Conservation (phyloP, 2,113 vertebrate genomes). For the Amazona vittata region DNA sequence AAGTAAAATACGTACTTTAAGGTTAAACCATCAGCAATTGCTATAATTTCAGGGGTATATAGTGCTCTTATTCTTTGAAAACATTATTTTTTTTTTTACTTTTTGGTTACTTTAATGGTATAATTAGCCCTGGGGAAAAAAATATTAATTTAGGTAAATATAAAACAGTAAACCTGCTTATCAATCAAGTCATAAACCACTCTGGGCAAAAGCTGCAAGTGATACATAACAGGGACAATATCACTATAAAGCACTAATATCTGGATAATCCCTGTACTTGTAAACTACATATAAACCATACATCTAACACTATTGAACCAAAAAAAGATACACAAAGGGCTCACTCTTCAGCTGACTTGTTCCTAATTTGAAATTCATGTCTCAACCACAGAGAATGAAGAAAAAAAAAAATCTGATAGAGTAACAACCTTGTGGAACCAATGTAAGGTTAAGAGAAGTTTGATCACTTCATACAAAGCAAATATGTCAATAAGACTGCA, state of each 20-base stretch:
- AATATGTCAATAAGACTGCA: neutral
- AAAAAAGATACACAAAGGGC: neutral
- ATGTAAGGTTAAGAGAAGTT: neutral
- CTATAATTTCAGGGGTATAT: accelerated
- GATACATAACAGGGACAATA: neutral
- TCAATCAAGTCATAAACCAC: neutral
- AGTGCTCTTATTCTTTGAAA: neutral
- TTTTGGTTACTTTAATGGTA: neutral
- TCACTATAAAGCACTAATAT: neutral
- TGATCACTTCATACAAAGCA: neutral
- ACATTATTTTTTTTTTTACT: neutral
- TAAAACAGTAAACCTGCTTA: neutral
- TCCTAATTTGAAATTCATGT: neutral
- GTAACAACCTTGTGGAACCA: neutral
- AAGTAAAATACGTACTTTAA: neutral
- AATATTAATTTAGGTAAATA: neutral
- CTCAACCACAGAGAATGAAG: neutral
- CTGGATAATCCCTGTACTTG: neutral
- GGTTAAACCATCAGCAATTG: neutral
- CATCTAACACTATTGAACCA: neutral
- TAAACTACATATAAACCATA: neutral
- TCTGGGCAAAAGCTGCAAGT: neutral
- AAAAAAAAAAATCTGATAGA: neutral
- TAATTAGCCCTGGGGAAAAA: neutral
- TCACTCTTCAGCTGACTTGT: neutral